Conservation (phyloP, 2,113 vertebrate genomes). For the Xiphophorus couchianus region DNA sequence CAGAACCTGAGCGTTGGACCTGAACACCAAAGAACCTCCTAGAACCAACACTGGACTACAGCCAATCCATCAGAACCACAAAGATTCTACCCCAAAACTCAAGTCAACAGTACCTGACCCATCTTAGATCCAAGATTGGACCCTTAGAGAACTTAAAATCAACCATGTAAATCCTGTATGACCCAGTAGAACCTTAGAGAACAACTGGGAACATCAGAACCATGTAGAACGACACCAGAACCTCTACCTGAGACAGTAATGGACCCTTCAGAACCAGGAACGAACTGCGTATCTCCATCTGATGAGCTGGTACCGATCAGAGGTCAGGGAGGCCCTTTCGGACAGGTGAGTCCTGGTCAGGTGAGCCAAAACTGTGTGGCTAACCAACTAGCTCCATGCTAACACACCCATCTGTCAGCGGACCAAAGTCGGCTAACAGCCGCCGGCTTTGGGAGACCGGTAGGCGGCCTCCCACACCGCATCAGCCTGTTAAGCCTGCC, state of each 20-base stretch:
- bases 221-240: not conserved
- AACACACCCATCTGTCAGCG: conserved; percentile 1
- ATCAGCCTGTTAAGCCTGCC: too few relatives aligned
- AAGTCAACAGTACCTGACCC: too few relatives aligned
- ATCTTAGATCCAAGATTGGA: too few relatives aligned
- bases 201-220: not conserved
- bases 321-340: not conserved
- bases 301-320: not conserved
- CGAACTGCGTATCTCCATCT: too few relatives aligned
- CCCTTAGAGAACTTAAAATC: too few relatives aligned
- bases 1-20: too few relatives aligned
- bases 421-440: not conserved
- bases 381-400: conserved; percentile 11
- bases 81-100: too few relatives aligned
- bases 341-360: not conserved
- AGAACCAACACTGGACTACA: too few relatives aligned
- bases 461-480: not conserved
- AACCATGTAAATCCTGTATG: too few relatives aligned
- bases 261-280: not conserved
- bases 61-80: too few relatives aligned
- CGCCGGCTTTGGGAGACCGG: not conserved
- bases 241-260: not conserved
- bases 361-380: not conserved
- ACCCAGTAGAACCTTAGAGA: too few relatives aligned
- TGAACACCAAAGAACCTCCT: too few relatives aligned